phyloP scores from a whole-genome alignment of 2,113 vertebrate species.

The Vidua macroura region DNA sequence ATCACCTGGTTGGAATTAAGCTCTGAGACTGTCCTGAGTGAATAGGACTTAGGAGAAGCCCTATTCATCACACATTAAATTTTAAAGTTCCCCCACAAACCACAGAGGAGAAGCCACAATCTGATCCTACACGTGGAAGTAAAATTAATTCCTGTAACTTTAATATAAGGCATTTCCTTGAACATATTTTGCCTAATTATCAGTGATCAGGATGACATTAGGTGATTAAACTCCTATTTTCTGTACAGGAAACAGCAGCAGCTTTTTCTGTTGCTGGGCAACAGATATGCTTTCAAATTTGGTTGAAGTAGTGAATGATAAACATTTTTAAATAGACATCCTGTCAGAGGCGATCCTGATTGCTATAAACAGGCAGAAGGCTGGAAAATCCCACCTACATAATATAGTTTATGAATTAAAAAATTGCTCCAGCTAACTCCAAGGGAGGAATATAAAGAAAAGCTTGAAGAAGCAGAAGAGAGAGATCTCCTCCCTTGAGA shows the following conservation, averaged over 20 bases:
- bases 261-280: constrained; percentile 48
- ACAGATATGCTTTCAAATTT: constrained; percentile 31
- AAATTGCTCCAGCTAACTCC: not conserved
- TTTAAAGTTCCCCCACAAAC: not conserved
- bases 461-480: not conserved
- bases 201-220: constrained; percentile 10
- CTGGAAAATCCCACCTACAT: constrained; percentile 3
- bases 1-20: not conserved
- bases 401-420: not conserved
- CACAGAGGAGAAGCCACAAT: not conserved
- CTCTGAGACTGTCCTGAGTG: not conserved
- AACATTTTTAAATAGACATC: constrained; percentile 14
- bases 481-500: not conserved
- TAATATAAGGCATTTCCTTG: constrained; percentile 17
- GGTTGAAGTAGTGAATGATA: not conserved
- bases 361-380: not conserved
- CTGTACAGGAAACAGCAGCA: constrained; percentile 15
- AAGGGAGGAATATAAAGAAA: not conserved
- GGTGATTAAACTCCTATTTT: constrained; percentile 41
- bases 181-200: constrained; percentile 15
- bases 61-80: not conserved
- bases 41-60: not conserved
- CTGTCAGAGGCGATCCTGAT: constrained; percentile 13
- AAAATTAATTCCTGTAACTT: not conserved
- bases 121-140: not conserved